phyloP scores from a whole-genome alignment of 2,113 vertebrate genomes.

The Parus major region DNA sequence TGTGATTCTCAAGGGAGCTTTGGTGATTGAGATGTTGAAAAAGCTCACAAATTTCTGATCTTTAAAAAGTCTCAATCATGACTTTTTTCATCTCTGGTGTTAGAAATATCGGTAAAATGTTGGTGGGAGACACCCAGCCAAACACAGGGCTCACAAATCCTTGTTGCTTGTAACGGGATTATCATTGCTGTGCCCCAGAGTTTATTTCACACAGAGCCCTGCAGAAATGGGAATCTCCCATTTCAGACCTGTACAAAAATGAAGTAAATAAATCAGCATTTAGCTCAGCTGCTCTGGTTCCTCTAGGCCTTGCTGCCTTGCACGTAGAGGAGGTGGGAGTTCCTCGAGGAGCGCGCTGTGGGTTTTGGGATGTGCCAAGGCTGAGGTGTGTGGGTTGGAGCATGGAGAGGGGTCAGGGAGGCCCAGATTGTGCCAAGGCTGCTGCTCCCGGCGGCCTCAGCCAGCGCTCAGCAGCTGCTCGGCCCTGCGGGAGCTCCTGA shows the following conservation, averaged over 20 bases:
- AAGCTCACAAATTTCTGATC: background rate
- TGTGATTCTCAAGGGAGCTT: background rate
- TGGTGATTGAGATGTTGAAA: background rate
- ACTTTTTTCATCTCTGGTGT: background rate
- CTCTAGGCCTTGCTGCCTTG: background rate
- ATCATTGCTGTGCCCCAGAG: background rate
- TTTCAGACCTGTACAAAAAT: background rate
- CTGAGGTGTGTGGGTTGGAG: background rate
- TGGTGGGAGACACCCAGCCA: background rate
- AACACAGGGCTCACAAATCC: background rate
- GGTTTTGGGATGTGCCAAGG: background rate
- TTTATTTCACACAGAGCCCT: background rate
- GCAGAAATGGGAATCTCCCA: background rate
- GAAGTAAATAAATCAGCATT: background rate
- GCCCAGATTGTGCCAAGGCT: background rate
- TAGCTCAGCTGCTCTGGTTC: background rate
- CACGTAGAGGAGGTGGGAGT: background rate
- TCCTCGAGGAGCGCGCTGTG: accelerated
- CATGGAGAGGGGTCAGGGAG: accelerated
- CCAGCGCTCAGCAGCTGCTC: background rate
- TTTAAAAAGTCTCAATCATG: background rate
- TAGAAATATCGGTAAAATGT: background rate
- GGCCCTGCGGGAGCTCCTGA: background rate
- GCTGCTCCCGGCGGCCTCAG: background rate
- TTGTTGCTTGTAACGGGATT: background rate